Percentiles rank a stretch among this genome's conserved stretches.
Conservation (phyloP, 2,113 vertebrate genomes). For the Dendrocopos noguchii region DNA sequence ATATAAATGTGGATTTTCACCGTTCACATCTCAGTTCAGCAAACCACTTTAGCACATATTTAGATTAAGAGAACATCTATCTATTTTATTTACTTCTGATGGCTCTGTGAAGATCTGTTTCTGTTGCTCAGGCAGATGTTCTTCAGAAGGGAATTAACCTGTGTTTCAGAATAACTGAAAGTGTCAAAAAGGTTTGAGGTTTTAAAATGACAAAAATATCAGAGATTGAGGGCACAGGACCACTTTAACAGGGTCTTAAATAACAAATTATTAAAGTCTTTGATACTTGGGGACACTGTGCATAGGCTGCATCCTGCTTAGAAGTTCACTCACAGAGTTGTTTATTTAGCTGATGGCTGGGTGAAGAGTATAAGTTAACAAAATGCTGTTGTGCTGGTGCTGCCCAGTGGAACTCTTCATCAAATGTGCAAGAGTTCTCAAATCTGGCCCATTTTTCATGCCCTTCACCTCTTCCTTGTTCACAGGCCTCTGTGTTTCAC, state of each 20-base stretch:
- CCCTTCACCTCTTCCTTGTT: neutral
- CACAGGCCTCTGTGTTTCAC: rapidly evolving
- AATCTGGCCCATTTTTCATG: neutral
- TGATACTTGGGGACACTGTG: rapidly evolving
- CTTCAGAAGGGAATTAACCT: neutral
- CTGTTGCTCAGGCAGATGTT: neutral
- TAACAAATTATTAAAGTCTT: neutral
- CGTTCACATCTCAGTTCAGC: neutral
- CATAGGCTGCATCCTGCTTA: neutral
- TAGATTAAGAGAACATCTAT: neutral
- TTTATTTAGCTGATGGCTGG: no score
- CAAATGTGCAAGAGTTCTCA: neutral
- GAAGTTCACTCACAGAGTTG: neutral
- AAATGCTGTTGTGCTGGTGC: neutral
- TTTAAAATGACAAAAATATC: neutral
- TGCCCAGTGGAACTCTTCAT: neutral
- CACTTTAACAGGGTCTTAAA: neutral
- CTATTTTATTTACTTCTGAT: neutral
- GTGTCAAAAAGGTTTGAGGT: neutral
- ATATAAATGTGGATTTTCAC: neutral
- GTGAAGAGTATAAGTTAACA: neutral
- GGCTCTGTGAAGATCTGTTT: neutral
- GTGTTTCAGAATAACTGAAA: neutral
- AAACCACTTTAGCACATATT: neutral
- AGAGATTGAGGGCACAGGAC: neutral